These are phyloP conservation scores for Dasypogon diadema DNA, from an alignment of 2,888 invertebrate species.

Conservation along the genomic window DNA sequence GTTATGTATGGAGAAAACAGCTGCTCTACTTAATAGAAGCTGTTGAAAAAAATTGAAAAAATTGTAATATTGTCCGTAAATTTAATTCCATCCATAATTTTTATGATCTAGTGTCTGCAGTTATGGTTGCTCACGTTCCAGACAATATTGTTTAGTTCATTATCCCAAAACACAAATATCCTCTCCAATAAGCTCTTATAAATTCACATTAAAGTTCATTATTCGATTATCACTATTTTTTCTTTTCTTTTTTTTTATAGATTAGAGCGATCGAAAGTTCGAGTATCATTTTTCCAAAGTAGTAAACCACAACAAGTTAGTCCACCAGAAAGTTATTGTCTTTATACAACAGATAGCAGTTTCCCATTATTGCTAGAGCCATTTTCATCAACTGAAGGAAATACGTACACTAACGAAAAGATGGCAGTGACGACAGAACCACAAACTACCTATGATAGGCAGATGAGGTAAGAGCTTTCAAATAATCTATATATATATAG, in stretches of 20 bases:
- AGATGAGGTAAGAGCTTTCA: constrained; percentile 68
- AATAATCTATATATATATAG: not conserved
- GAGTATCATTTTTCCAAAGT: constrained; percentile 87
- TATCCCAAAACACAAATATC: no score
- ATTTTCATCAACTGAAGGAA: constrained; percentile 60
- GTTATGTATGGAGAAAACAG: no score
- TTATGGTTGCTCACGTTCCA: no score
- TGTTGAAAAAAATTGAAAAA: no score
- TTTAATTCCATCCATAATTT: no score
- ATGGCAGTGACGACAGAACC: constrained; percentile 61
- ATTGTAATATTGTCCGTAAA: no score
- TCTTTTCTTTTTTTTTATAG: constrained; percentile 70
- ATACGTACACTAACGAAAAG: constrained; percentile 60
- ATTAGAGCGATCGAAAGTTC: constrained; percentile 82
- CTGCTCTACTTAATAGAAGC: no score
- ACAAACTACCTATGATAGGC: constrained; percentile 64
- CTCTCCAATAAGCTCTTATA: no score
- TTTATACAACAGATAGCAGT: constrained; percentile 62
- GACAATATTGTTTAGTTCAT: no score
- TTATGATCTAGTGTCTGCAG: no score
- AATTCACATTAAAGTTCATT: no score
- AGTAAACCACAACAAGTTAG: constrained; percentile 80
- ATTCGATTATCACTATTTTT: not conserved
- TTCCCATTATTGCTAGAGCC: constrained; percentile 60
- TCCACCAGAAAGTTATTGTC: constrained; percentile 70